Evolutionary conservation across 2,888 invertebrate species (phyloP).

Genomic region (Seladonia tumulorum): DNA sequence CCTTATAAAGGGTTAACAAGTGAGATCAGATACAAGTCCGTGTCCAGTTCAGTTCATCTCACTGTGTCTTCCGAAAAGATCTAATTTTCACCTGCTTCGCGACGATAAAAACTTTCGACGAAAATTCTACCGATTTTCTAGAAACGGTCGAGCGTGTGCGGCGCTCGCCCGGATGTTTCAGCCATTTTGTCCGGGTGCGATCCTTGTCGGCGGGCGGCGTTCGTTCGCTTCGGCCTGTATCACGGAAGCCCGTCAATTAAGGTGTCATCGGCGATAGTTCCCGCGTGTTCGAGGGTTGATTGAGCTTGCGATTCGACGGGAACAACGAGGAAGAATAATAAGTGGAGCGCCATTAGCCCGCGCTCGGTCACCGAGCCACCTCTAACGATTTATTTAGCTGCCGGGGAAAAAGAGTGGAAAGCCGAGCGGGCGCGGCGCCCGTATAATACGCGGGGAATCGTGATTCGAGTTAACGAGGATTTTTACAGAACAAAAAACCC

Average conservation of each 20-base stretch:
- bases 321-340: conserved; percentile 42
- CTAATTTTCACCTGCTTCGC: background rate
- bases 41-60: background rate
- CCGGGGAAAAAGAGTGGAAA: conserved; percentile 52
- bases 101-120: background rate
- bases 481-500: conserved; percentile 58
- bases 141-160: background rate
- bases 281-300: conserved; percentile 23
- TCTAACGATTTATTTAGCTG: conserved; percentile 64
- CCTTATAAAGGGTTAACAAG: too few relatives aligned
- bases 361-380: conserved; percentile 42
- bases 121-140: background rate
- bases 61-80: background rate
- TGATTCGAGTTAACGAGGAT: conserved; percentile 65
- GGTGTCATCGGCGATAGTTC: conserved; percentile 23
- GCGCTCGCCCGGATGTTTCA: conserved; percentile 14
- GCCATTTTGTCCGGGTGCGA: conserved; percentile 46
- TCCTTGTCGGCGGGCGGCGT: background rate
- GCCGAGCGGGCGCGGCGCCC: conserved; percentile 32
- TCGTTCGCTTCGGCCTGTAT: background rate
- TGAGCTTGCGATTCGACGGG: conserved; percentile 24
- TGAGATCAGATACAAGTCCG: background rate
- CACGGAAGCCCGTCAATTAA: conserved; percentile 27
- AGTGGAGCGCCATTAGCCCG: conserved; percentile 61
- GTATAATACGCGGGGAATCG: conserved; percentile 41